A percentile compares a stretch with the other conserved stretches of the same genome.
Evolutionary conservation across 2,797 vertebrate species (phyloP).

Genomic region (Sitta carolinensis): DNA sequence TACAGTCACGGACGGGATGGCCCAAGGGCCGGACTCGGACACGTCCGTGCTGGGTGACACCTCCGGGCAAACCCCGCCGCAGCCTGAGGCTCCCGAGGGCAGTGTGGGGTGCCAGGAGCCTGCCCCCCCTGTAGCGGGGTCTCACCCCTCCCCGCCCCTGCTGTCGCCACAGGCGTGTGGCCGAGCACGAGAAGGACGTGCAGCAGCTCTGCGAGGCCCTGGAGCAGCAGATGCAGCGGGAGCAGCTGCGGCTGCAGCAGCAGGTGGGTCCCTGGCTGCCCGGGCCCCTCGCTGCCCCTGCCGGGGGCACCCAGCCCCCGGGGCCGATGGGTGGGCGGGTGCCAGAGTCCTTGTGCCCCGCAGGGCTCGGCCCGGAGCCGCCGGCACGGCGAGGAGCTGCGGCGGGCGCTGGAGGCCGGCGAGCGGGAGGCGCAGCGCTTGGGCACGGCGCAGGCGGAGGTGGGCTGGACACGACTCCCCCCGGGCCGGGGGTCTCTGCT

Average conservation of each 20-base stretch:
- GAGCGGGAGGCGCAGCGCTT: conserved; percentile 70
- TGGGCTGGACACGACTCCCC: conserved; percentile 23
- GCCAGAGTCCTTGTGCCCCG: background rate
- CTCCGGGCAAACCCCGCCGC: fast-evolving
- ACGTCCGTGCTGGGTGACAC: background rate
- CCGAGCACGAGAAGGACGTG: conserved; percentile 73
- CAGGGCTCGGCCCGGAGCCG: conserved; percentile 66
- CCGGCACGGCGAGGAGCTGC: conserved; percentile 58
- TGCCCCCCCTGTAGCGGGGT: background rate
- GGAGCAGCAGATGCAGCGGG: conserved; percentile 75
- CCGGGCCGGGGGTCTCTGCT: background rate
- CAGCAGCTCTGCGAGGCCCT: conserved; percentile 73
- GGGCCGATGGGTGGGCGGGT: fast-evolving
- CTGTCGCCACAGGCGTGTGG: conserved; percentile 49
- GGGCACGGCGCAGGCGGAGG: conserved; percentile 67
- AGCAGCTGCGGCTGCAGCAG: conserved; percentile 64
- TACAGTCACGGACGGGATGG: background rate
- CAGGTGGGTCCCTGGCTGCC: conserved; percentile 51
- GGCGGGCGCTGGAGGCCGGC: conserved; percentile 62
- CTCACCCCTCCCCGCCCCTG: background rate
- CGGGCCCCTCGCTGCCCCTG: background rate
- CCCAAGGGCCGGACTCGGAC: background rate
- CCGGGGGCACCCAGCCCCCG: background rate
- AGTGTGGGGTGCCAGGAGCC: background rate
- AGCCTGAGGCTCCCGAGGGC: background rate